Conservation (phyloP, 2,113 vertebrate species). For the Sinocyclocheilus anshuiensis region DNA sequence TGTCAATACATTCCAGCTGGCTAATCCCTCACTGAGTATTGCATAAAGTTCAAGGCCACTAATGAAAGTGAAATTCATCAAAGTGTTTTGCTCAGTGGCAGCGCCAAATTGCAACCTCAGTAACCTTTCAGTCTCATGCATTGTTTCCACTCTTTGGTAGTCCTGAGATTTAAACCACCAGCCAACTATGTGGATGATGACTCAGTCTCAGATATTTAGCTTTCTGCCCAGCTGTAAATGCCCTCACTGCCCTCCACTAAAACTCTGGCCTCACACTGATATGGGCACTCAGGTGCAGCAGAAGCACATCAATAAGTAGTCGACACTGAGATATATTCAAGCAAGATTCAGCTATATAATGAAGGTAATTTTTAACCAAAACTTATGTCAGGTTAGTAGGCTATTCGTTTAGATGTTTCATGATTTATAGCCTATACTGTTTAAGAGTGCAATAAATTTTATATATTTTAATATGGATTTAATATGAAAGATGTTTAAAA, state of each 20-base stretch:
- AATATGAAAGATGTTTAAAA: background rate
- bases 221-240: background rate
- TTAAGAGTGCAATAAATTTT: background rate
- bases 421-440: background rate
- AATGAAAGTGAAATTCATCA: slow-evolving; percentile 11
- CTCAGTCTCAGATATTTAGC: background rate
- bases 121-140: background rate
- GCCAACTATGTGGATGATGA: background rate
- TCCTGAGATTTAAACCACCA: background rate
- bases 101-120: background rate
- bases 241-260: background rate
- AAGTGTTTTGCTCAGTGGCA: slow-evolving; percentile 10
- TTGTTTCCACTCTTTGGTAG: background rate
- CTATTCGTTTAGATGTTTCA: background rate
- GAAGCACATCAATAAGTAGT: background rate
- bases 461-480: background rate
- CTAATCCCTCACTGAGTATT: slow-evolving; percentile 4
- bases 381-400: background rate
- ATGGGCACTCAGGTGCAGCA: background rate
- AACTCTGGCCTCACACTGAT: background rate
- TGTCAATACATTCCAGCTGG: slow-evolving; percentile 4
- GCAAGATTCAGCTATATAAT: background rate
- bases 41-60: slow-evolving; percentile 27
- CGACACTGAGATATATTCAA: background rate
- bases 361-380: background rate